phyloP scores from a whole-genome alignment of 1,140 invertebrate genomes.

The Panulirus ornatus region DNA sequence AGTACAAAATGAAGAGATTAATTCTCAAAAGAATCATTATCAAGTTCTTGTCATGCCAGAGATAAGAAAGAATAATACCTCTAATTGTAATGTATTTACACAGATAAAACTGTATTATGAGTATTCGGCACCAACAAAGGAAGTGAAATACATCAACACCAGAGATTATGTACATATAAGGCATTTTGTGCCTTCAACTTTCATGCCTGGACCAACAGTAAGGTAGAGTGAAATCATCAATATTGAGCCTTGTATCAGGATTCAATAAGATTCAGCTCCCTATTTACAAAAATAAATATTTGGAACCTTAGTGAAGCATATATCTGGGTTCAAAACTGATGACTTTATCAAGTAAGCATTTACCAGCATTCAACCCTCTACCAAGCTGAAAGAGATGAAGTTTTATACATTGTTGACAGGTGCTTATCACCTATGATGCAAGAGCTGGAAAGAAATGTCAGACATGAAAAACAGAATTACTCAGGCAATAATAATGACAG shows the following conservation, averaged over 20 bases:
- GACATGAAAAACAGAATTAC: constrained; percentile 25
- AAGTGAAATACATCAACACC: background rate
- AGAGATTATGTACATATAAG: background rate
- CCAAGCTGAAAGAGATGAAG: constrained; percentile 47
- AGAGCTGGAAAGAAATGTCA: constrained; percentile 43
- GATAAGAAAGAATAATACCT: background rate
- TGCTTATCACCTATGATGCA: constrained; percentile 22
- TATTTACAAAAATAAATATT: constrained; percentile 4
- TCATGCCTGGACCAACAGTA: background rate
- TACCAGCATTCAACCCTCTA: constrained; percentile 54
- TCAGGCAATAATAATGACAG: constrained; percentile 40
- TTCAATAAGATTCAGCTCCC: background rate
- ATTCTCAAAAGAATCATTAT: background rate
- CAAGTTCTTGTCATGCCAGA: constrained; percentile 13
- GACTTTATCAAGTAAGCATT: constrained; percentile 34
- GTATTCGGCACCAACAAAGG: background rate
- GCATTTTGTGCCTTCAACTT: background rate
- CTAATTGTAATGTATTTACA: background rate
- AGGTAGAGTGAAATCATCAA: background rate
- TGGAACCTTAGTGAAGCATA: background rate
- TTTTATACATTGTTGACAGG: constrained; percentile 36
- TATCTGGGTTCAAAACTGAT: constrained; percentile 5
- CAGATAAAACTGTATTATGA: background rate
- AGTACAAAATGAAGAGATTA: background rate
- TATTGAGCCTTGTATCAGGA: background rate